Evolutionary conservation across 2,888 invertebrate species (phyloP).

Genomic region (Trisateles emortualis): DNA sequence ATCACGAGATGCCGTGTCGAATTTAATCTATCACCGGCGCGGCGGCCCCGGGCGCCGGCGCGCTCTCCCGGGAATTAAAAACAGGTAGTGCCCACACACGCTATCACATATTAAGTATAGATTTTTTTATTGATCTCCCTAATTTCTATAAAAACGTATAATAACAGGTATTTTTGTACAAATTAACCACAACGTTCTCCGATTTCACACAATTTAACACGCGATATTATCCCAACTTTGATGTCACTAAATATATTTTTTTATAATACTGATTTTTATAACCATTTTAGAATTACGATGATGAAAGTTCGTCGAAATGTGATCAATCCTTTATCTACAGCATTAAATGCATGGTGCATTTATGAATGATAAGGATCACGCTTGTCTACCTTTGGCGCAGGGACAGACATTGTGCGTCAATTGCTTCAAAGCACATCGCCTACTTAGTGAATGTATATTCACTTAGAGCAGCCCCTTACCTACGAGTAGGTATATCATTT

Average conservation of each 20-base stretch:
- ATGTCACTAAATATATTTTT: not conserved
- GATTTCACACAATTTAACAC: conserved; percentile 57
- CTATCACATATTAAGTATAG: conserved; percentile 54
- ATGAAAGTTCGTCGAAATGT: too few species aligned
- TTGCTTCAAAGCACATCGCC: too few species aligned
- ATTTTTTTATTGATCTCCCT: conserved; percentile 56
- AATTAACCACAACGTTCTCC: conserved; percentile 54
- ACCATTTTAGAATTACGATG: too few species aligned
- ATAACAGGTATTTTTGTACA: conserved; percentile 61
- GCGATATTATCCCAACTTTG: conserved; percentile 40
- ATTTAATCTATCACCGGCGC: conserved; percentile 85
- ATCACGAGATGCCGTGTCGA: conserved; percentile 84
- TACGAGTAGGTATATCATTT: too few species aligned
- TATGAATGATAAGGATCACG: too few species aligned
- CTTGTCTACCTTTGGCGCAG: too few species aligned
- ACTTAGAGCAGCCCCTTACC: too few species aligned
- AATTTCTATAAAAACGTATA: conserved; percentile 63
- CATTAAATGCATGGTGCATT: too few species aligned
- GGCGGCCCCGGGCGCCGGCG: conserved; percentile 75
- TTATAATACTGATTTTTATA: not conserved
- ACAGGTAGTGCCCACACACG: conserved; percentile 80
- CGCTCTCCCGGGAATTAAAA: conserved; percentile 62
- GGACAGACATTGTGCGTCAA: too few species aligned
- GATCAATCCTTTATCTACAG: too few species aligned
- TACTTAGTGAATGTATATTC: too few species aligned